These are phyloP conservation scores for Rotaria magnacalcarata DNA, from an alignment of 2,888 invertebrate species.

Conservation along the genomic window DNA sequence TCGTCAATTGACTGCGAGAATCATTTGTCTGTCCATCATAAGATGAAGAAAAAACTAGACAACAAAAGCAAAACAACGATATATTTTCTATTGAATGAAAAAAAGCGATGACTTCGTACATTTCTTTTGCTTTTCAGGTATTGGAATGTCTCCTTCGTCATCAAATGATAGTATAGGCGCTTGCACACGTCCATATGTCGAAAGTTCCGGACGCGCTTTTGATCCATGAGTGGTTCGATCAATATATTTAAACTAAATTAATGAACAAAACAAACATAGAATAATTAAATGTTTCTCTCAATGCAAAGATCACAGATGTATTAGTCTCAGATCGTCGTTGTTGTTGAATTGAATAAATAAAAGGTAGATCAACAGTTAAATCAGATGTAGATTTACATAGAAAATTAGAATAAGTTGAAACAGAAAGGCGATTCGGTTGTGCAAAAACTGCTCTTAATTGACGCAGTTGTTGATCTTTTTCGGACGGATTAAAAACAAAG, in stretches of 20 bases:
- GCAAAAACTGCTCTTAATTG: no score
- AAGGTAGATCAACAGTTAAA: no score
- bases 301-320: no score
- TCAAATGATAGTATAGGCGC: slow-evolving; percentile 23
- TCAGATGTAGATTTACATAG: no score
- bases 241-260: slow-evolving; percentile 9
- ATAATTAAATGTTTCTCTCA: no score
- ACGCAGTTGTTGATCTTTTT: no score
- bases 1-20: not conserved
- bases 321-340: not conserved
- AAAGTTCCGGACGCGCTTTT: not conserved
- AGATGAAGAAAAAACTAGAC: not conserved
- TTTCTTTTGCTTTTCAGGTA: not conserved
- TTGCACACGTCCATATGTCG: not conserved
- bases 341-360: not conserved
- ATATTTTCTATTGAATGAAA: not conserved
- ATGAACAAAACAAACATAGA: not conserved
- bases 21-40: not conserved
- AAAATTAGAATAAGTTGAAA: not conserved
- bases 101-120: not conserved
- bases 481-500: no score
- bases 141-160: slow-evolving; percentile 30
- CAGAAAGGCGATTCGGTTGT: not conserved
- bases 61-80: not conserved
- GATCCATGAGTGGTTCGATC: not conserved